Conservation (phyloP, 2,113 vertebrate genomes). For the Falcunculus frontatus region DNA sequence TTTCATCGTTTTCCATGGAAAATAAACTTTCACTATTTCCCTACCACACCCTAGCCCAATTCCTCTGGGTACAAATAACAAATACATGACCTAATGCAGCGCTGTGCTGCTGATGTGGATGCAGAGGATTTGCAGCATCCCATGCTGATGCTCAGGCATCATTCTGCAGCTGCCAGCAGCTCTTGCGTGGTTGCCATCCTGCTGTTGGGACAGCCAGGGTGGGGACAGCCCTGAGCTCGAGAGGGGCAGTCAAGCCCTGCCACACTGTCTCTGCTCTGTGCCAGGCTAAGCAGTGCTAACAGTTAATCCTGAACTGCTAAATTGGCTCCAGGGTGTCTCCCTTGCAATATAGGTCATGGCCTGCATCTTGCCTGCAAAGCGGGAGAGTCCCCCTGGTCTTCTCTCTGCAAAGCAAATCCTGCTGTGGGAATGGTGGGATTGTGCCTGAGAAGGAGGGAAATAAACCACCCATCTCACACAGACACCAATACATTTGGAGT, state of each 20-base stretch:
- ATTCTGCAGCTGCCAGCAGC: accelerated
- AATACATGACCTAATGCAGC: neutral
- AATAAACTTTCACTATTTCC: neutral
- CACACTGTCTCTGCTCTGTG: accelerated
- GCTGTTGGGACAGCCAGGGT: neutral
- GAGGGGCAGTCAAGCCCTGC: neutral
- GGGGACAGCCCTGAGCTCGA: neutral
- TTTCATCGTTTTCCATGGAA: neutral
- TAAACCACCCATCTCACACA: neutral
- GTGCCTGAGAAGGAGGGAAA: neutral
- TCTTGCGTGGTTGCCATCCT: neutral
- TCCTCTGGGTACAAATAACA: neutral
- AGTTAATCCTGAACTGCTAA: neutral
- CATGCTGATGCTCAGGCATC: neutral
- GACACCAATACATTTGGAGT: neutral
- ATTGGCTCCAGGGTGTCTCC: accelerated
- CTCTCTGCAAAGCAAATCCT: neutral
- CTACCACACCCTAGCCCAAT: neutral
- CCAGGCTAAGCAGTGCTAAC: neutral
- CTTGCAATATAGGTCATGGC: neutral
- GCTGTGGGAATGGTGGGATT: neutral
- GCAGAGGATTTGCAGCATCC: neutral
- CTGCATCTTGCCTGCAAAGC: neutral
- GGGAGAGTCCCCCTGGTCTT: neutral
- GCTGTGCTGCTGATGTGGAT: neutral